A percentile compares a stretch with the other conserved stretches of the same genome.
Conservation (phyloP, 2,888 invertebrate genomes). For the Idaea dimidiata region DNA sequence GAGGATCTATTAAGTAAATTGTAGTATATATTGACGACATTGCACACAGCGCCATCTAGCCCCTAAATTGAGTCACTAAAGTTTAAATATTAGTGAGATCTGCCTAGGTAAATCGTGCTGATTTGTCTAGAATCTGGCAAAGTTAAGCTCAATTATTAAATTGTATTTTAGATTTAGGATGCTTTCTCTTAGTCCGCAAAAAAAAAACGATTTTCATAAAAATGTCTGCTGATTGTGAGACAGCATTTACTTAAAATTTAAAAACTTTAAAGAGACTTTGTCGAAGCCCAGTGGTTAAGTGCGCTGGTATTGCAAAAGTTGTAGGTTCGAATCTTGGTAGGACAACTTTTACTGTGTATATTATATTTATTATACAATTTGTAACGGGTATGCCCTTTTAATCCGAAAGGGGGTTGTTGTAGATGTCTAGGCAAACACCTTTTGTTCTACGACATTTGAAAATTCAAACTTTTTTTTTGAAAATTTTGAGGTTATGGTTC, state of each 20-base stretch:
- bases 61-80: no score
- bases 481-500: no score
- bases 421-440: no score
- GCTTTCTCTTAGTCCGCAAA: not conserved
- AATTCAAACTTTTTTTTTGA: no score
- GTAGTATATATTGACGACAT: no score
- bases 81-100: not conserved
- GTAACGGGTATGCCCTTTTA: no score
- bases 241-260: not conserved
- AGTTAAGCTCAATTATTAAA: not conserved
- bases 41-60: no score
- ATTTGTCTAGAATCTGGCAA: not conserved
- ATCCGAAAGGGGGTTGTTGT: no score
- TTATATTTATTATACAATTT: no score
- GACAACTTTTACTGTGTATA: not conserved
- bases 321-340: not conserved
- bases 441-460: no score
- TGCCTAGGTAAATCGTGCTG: not conserved
- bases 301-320: not conserved
- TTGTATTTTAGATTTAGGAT: slow-evolving; percentile 1
- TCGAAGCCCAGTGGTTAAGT: not conserved
- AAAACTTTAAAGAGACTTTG: not conserved
- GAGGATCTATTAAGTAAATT: not conserved
- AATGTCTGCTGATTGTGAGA: not conserved
- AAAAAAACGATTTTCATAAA: not conserved